A percentile compares a stretch with the other conserved stretches of the same genome.
phyloP scores from a whole-genome alignment of 2,888 invertebrate genomes.

The Elgonia sp. region DNA sequence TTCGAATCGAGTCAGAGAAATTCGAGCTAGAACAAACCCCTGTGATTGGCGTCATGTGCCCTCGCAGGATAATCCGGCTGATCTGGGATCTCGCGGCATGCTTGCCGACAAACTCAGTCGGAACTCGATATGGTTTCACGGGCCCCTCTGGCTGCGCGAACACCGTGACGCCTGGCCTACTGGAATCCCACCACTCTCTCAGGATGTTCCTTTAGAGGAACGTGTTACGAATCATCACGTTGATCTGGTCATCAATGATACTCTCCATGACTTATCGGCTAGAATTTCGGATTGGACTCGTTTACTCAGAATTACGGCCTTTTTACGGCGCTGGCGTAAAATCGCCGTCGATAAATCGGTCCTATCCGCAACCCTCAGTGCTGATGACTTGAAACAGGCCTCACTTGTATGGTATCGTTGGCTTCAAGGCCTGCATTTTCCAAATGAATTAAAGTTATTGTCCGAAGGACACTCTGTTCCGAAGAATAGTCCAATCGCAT shows the following conservation, averaged over 20 bases:
- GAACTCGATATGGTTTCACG: background rate
- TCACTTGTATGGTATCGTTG: background rate
- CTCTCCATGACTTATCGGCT: background rate
- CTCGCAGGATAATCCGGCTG: background rate
- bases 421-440: background rate
- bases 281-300: background rate
- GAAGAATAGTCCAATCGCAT: background rate
- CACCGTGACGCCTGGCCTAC: background rate
- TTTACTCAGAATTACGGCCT: background rate
- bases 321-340: no score
- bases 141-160: background rate
- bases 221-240: background rate
- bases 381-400: no score
- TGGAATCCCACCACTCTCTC: background rate
- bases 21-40: background rate
- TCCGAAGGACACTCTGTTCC: background rate
- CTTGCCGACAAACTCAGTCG: background rate
- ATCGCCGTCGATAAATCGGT: no score
- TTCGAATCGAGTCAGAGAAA: background rate
- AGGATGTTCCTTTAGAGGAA: background rate
- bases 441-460: background rate
- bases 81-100: background rate
- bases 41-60: background rate
- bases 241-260: no score
- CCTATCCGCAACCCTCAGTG: no score